Evolutionary conservation across 2,797 vertebrate genomes (phyloP).

Genomic region (Phrynocephalus forsythii): DNA sequence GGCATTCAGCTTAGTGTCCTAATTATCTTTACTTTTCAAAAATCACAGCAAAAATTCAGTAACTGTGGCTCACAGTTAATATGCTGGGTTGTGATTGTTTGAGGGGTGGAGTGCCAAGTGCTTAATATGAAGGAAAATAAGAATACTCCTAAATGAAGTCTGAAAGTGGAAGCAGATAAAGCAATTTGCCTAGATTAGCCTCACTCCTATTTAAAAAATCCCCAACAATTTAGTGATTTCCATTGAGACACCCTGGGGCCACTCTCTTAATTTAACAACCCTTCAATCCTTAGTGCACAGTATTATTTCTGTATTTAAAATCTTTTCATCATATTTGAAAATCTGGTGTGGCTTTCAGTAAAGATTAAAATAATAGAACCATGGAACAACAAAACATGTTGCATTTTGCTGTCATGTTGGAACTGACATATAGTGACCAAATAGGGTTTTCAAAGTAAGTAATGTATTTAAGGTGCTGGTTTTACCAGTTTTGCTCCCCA

Average conservation of each 20-base stretch:
- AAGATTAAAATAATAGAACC: background rate
- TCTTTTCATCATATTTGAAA: background rate
- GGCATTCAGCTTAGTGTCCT: slow-evolving; percentile 39
- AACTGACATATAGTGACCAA: too few relatives aligned
- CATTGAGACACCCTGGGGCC: too few relatives aligned
- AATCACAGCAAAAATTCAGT: background rate
- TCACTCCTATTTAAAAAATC: too few relatives aligned
- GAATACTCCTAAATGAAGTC: background rate
- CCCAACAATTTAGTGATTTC: too few relatives aligned
- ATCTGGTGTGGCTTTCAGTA: background rate
- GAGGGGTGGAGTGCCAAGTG: too few relatives aligned
- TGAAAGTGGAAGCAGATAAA: background rate
- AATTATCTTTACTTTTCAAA: slow-evolving; percentile 23
- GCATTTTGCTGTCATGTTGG: too few relatives aligned
- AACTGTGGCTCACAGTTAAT: slow-evolving; percentile 20
- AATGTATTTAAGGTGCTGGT: too few relatives aligned
- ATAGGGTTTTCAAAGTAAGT: too few relatives aligned
- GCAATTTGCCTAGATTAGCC: background rate
- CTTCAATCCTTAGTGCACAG: background rate
- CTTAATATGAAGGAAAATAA: background rate
- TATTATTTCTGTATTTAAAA: background rate
- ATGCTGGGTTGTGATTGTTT: background rate
- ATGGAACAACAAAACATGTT: background rate
- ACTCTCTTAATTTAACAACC: too few relatives aligned
- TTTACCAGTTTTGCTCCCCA: too few relatives aligned